Base-by-base conservation (phyloP, 2,797 vertebrate genomes). In the Anolis apletophallus region DNA sequence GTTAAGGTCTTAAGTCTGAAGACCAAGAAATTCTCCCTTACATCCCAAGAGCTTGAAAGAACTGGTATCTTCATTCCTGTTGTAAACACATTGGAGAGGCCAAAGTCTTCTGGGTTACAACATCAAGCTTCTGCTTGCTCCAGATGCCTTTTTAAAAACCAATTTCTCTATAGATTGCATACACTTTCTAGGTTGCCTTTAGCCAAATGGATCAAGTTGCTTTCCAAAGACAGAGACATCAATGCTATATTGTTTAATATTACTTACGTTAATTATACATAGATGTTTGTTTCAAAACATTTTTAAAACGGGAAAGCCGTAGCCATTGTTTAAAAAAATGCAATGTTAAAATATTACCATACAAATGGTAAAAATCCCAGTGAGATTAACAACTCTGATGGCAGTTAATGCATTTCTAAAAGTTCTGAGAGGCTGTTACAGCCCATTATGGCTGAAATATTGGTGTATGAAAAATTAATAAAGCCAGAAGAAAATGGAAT, bases 401-500 rank as follows among this genome's bases (percentile, higher is more conserved):
- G 88, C 88, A 94, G 80, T 85, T 92, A 93, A 94, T 94, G 91
- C 71, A 87, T 95, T 95, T 93, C 90, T 87, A 69, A 90, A 94
- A 96, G 87, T 96, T 96, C 88, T 90, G 0, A 91, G 91, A 86
- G 93, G 88, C 91, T 93, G 91, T 94, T 95, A 90, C 71, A 93
- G 92, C 85, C 90, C 91, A 93, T 96, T 96, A 91, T 8, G 90
- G 92, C 90, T 23, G 16, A 96, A 94, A 95, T 95, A 91, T 88
- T 95, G 87, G 88, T 94, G 95, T 94, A 94, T 93, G 87, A 95
- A 95, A 96, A 94, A 95, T 95, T 92, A 95, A 95, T 95, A 95
- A 95, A 95, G 75, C 92, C 88, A 85, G 80, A 26, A 89, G 90
- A 95, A 95, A 96, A 93, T 92, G 86, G 90, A 95, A 96, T 91